Conservation (phyloP, 1,140 invertebrate genomes). For the Leptopilina boulardi region DNA sequence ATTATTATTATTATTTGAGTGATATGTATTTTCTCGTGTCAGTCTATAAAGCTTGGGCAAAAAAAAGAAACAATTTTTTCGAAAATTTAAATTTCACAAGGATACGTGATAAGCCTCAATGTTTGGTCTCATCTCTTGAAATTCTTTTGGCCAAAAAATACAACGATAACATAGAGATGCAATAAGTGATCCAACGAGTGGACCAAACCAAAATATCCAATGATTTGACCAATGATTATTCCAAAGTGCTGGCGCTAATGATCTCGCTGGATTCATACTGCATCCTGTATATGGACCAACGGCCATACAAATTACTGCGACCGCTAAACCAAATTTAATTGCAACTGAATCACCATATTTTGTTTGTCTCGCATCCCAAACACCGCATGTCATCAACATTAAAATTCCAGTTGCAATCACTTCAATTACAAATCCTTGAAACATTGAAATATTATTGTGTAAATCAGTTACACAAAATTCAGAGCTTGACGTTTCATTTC, state of each 20-base stretch:
- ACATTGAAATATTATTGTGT: conserved; percentile 41
- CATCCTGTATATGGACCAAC: conserved; percentile 85
- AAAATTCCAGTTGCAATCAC: conserved; percentile 79
- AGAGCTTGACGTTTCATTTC: background rate
- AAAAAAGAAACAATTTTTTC: background rate
- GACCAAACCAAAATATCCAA: conserved; percentile 81
- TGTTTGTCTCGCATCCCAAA: conserved; percentile 81
- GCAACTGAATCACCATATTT: conserved; percentile 77
- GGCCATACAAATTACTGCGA: conserved; percentile 79
- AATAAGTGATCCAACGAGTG: conserved; percentile 57
- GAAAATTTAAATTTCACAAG: background rate
- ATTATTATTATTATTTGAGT: no score
- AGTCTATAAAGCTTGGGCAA: conserved; percentile 2
- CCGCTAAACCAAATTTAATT: conserved; percentile 80
- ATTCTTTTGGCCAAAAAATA: conserved; percentile 50
- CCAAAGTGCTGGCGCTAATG: conserved; percentile 86
- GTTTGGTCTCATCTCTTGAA: conserved; percentile 15
- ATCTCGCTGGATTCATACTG: conserved; percentile 89
- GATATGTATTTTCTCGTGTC: background rate
- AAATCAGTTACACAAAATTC: conserved; percentile 50
- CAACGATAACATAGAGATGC: conserved; percentile 61
- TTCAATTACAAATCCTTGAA: conserved; percentile 77
- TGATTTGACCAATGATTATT: conserved; percentile 82
- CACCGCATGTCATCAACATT: conserved; percentile 79
- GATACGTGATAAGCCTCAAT: background rate